phyloP scores from a whole-genome alignment of 2,888 invertebrate genomes.

The Heliconius cydno region DNA sequence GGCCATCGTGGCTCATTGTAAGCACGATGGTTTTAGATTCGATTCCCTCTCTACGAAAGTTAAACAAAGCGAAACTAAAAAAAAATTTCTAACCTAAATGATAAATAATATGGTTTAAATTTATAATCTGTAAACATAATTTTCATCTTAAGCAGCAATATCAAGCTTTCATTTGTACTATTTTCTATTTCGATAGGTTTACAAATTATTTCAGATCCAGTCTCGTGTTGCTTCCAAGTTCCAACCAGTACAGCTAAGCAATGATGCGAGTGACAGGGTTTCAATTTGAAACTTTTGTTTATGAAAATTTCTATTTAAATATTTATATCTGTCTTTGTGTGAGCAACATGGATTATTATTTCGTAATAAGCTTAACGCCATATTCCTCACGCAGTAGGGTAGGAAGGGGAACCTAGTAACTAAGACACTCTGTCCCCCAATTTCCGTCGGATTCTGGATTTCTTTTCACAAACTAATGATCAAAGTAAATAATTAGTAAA shows the following conservation, averaged over 20 bases:
- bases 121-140: background rate
- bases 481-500: background rate
- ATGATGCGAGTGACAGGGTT: constrained; percentile 63
- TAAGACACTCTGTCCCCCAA: too few relatives aligned
- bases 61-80: too few relatives aligned
- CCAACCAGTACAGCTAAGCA: constrained; percentile 57
- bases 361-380: too few relatives aligned
- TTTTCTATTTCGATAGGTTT: constrained; percentile 3
- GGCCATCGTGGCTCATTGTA: too few relatives aligned
- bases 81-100: too few relatives aligned
- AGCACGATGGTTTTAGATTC: too few relatives aligned
- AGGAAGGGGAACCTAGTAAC: too few relatives aligned
- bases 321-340: background rate
- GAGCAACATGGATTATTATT: too few relatives aligned
- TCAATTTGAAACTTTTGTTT: constrained; percentile 72
- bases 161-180: background rate
- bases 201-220: constrained; percentile 17
- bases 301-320: constrained; percentile 37
- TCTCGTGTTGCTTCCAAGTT: constrained; percentile 57
- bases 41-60: too few relatives aligned
- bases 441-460: too few relatives aligned
- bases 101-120: too few relatives aligned
- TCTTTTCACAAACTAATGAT: constrained; percentile 6
- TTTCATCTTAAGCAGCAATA: background rate
- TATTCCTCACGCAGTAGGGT: too few relatives aligned